phyloP scores from a whole-genome alignment of 2,888 invertebrate genomes.

The Nyleta sp. region DNA sequence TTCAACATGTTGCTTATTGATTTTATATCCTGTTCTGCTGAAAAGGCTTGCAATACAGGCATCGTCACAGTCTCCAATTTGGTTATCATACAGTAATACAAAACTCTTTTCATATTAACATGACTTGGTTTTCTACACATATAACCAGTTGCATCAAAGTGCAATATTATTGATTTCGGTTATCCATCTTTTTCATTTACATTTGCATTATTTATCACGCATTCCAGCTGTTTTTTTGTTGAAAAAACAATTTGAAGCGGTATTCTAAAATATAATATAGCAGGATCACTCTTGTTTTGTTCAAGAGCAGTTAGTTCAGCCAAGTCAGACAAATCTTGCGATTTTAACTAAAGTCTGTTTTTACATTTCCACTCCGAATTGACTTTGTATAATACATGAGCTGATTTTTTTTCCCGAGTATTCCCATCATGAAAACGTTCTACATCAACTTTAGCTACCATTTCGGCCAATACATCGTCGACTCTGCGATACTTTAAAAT shows the following conservation, averaged over 20 bases:
- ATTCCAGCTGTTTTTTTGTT: conserved; percentile 20
- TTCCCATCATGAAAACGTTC: conserved; percentile 39
- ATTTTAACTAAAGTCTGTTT: conserved; percentile 19
- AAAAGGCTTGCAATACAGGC: conserved; percentile 48
- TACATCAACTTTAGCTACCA: neutral
- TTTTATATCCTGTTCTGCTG: conserved; percentile 51
- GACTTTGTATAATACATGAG: conserved; percentile 31
- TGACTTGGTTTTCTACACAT: conserved; percentile 42
- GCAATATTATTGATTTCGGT: conserved; percentile 32
- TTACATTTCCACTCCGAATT: conserved; percentile 40
- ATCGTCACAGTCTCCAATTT: conserved; percentile 15
- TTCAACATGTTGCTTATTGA: neutral
- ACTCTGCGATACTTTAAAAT: conserved; percentile 18
- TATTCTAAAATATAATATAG: conserved; percentile 1
- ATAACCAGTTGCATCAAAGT: conserved; percentile 59
- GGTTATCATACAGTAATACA: conserved; percentile 44
- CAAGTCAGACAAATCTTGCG: conserved; percentile 61
- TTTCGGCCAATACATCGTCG: neutral
- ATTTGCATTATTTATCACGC: conserved; percentile 21
- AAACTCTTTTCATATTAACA: conserved; percentile 37
- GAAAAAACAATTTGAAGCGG: conserved; percentile 31
- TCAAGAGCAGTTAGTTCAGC: conserved; percentile 25
- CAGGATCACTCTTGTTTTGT: conserved; percentile 28
- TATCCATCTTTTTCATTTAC: neutral
- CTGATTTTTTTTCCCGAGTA: neutral